These are phyloP conservation scores for Danionella dracula DNA, from an alignment of 2,797 vertebrate genomes.

Conservation along the genomic window DNA sequence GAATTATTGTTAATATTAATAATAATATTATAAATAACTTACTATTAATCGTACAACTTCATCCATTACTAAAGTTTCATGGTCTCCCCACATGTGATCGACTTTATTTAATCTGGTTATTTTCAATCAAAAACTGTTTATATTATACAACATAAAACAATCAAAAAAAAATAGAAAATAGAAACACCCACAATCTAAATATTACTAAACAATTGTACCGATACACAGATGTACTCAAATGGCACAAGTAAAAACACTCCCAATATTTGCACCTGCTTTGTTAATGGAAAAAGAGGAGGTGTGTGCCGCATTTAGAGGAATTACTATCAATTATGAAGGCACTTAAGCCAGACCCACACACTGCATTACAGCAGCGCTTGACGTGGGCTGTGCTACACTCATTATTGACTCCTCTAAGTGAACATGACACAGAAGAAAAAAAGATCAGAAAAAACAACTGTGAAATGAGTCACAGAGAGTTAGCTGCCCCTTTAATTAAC, in stretches of 20 bases:
- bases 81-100: no score
- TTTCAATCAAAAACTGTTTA: no score
- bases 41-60: no score
- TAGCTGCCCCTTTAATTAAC: background rate
- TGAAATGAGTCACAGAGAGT: slow-evolving; percentile 8
- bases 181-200: background rate
- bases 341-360: slow-evolving; percentile 3
- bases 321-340: slow-evolving; percentile 1
- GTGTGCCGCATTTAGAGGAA: background rate
- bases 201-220: background rate
- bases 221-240: background rate
- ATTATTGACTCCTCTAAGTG: background rate
- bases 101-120: no score
- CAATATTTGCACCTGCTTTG: background rate
- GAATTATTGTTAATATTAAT: no score
- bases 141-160: background rate
- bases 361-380: background rate
- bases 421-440: slow-evolving; percentile 4
- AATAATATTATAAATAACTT: no score
- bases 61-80: no score
- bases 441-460: background rate
- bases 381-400: slow-evolving; percentile 1
- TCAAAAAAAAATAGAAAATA: background rate
- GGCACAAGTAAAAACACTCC: background rate
- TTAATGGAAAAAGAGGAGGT: background rate